Conservation (phyloP, 2,113 vertebrate species). For the Tauraco erythrolophus region DNA sequence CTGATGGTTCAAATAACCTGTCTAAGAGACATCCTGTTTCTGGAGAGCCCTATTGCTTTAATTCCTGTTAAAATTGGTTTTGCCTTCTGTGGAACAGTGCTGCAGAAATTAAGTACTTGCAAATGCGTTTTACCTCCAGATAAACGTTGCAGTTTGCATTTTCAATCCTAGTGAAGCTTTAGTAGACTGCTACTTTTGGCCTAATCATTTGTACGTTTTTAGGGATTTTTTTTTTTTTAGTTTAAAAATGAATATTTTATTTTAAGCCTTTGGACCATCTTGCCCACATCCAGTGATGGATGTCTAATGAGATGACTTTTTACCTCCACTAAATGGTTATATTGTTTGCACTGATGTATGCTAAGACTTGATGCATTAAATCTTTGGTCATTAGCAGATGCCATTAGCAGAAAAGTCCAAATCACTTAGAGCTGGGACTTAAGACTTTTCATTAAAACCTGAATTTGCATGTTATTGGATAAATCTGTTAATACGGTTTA, state of each 20-base stretch:
- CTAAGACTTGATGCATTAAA: conserved; percentile 69
- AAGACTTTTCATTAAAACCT: conserved; percentile 64
- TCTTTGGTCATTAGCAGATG: conserved; percentile 68
- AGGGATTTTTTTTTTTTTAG: not conserved
- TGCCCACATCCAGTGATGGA: conserved; percentile 34
- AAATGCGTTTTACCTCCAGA: conserved; percentile 65
- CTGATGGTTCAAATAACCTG: conserved; percentile 53
- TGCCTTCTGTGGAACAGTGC: conserved; percentile 37
- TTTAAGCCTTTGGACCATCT: conserved; percentile 57
- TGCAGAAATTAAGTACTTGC: conserved; percentile 58
- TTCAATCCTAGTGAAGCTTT: conserved; percentile 42
- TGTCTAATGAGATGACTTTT: conserved; percentile 63
- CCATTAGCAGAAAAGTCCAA: conserved; percentile 66
- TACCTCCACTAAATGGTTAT: conserved; percentile 33
- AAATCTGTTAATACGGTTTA: conserved; percentile 70
- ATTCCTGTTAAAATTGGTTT: conserved; percentile 56
- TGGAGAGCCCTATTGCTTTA: conserved; percentile 49
- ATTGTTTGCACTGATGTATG: conserved; percentile 50
- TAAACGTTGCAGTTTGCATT: conserved; percentile 47
- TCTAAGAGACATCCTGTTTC: conserved; percentile 56
- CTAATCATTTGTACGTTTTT: conserved; percentile 46
- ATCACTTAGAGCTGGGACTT: conserved; percentile 57
- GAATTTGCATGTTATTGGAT: conserved; percentile 69
- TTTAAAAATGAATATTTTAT: conserved; percentile 67
- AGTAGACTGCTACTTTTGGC: conserved; percentile 46